Evolutionary conservation across 37 sponge, comb jelly and placozoan genomes (phyloP), one percentile per base, ranked within the genome.

Genomic region (Geodia barretti): DNA sequence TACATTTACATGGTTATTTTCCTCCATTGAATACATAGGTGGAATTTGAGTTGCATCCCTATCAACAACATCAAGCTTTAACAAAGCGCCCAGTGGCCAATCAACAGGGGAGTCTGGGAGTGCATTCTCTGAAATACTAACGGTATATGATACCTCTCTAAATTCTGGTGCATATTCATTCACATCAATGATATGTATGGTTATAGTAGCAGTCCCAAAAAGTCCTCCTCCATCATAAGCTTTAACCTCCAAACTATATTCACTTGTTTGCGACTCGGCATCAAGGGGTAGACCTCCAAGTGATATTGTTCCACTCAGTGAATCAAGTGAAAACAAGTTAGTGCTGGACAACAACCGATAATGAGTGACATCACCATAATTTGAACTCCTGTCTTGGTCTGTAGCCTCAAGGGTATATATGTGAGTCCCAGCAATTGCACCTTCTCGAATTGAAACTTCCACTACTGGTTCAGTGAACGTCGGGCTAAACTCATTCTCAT

Each of bases 81-180:
- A 31, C 14, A 92, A 34, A 1, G 67, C 59, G 14, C 33, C 65
- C 3, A 74, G 28, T 17, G 74, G 82, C 37, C 29, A 33, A 8
- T 61, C 71, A 36, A 38, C 39, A 5, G 60, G 74, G 25, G 72
- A 62, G 38, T 41, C 47, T 62, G 83, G 83, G 1, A 64, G 30
- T 21, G 75, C 41, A 41, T 79, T 75, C 59, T 89, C 90, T 3
- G 70, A 35, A 5, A 89, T 73, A 1, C 65, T 62, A 21, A 89
- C 68, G 5, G 60, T 36, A 62, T 74, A 79, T 2, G 23, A 31
- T 4, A 4, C 31, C 26, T 60, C 62, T 24, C 61, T 20, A 30
- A 84, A 83, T 41, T 41, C 68, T n/a, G 90, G 90, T 43, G 84
- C 79, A 68, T 66, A 89, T 73, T 89, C 90, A 61, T 89, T 89